Conservation (phyloP, 2,888 invertebrate species). For the Dromius quadrimaculatus region DNA sequence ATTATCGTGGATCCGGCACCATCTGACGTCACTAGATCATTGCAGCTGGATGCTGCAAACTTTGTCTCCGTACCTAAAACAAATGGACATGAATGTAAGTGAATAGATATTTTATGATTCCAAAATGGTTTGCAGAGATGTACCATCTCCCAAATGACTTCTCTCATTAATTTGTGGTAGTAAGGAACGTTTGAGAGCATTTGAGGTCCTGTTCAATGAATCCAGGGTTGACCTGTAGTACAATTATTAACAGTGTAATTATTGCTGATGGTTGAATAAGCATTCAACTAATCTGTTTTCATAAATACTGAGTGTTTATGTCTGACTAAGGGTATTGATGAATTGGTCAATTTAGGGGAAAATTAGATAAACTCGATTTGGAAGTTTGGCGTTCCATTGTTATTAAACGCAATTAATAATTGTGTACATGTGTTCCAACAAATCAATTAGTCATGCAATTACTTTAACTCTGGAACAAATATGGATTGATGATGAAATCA, state of each 20-base stretch:
- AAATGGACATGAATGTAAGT: no score
- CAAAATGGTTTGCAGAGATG: no score
- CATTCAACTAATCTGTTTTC: constrained; percentile 28
- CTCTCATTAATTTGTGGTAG: constrained; percentile 35
- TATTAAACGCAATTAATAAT: no score
- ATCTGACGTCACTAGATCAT: constrained; percentile 93
- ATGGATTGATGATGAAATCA: no score
- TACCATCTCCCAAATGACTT: no score
- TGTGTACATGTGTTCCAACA: no score
- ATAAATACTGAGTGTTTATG: constrained; percentile 32
- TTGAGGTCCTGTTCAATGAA: constrained; percentile 4
- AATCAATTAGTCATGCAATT: no score
- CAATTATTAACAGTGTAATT: constrained; percentile 42
- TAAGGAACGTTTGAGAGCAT: background rate
- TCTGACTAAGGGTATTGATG: constrained; percentile 9
- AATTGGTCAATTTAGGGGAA: constrained; percentile 23
- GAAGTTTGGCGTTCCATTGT: background rate
- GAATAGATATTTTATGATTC: no score
- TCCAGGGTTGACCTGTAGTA: background rate
- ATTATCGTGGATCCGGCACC: constrained; percentile 90
- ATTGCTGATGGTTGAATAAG: constrained; percentile 36
- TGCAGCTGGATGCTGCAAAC: constrained; percentile 96
- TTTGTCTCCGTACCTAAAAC: constrained; percentile 88
- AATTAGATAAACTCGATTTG: background rate
- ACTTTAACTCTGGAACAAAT: no score